A percentile compares a stretch with the other conserved stretches of the same genome.
These are phyloP conservation scores for Tuberolachnus salignus DNA, from an alignment of 2,888 invertebrate species.

Conservation along the genomic window DNA sequence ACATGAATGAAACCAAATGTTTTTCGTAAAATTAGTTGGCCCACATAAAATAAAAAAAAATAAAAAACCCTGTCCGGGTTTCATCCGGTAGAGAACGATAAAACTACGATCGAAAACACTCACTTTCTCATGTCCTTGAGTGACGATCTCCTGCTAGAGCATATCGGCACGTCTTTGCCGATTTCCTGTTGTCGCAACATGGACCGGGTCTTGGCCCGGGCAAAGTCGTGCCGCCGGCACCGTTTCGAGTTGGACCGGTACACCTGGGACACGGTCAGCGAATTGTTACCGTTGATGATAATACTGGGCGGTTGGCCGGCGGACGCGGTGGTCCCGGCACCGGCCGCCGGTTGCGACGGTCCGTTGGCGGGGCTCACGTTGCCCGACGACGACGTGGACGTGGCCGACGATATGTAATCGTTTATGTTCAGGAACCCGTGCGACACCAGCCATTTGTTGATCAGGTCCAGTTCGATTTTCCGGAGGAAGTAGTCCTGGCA, in stretches of 20 bases:
- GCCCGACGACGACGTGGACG: slow-evolving; percentile 57
- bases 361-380: slow-evolving; percentile 57
- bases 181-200: slow-evolving; percentile 64
- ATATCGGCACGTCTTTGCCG: slow-evolving; percentile 59
- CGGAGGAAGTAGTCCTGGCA: slow-evolving; percentile 64
- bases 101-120: too few relatives aligned
- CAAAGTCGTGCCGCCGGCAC: slow-evolving; percentile 65
- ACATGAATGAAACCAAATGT: too few relatives aligned
- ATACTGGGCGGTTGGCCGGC: slow-evolving; percentile 22
- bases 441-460: slow-evolving; percentile 65
- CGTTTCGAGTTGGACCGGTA: slow-evolving; percentile 64
- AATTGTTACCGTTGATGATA: slow-evolving; percentile 28
- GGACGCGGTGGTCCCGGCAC: slow-evolving; percentile 20
- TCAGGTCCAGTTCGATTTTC: slow-evolving; percentile 64
- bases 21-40: too few relatives aligned
- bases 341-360: slow-evolving; percentile 23
- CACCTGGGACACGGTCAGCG: slow-evolving; percentile 28
- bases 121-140: slow-evolving; percentile 66
- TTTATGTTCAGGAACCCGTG: slow-evolving; percentile 64
- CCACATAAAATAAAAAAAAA: too few relatives aligned
- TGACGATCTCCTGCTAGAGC: slow-evolving; percentile 63
- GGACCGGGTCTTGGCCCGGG: slow-evolving; percentile 64
- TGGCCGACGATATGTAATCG: slow-evolving; percentile 57
- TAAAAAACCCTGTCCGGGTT: too few relatives aligned
- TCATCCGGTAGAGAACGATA: too few relatives aligned